These are phyloP conservation scores for Hirtodrosophila histrioides DNA, from an alignment of 2,888 invertebrate species.

Conservation along the genomic window DNA sequence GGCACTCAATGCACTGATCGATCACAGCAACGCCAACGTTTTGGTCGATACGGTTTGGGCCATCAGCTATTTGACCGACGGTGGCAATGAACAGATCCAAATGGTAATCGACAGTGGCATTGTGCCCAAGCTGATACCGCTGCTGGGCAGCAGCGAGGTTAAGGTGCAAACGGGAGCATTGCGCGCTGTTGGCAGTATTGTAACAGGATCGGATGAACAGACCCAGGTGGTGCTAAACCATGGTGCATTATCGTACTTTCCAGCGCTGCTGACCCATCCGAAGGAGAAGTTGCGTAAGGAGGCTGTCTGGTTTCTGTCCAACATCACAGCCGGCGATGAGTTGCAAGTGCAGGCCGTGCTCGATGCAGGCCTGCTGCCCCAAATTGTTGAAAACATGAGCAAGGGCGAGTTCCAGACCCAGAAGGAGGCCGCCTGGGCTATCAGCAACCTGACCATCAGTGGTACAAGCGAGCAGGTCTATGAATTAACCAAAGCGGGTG, in stretches of 20 bases:
- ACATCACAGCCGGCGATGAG: conserved; percentile 99
- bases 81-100: conserved; percentile 98
- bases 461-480: conserved; percentile 97
- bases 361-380: conserved; percentile 95
- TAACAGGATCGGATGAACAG: conserved; percentile 99
- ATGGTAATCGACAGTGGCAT: conserved; percentile 98
- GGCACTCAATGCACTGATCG: conserved; percentile 95
- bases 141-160: conserved; percentile 97
- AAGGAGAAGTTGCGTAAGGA: conserved; percentile 99
- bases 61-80: conserved; percentile 98
- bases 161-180: conserved; percentile 96
- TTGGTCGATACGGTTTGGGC: conserved; percentile 99
- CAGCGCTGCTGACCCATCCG: conserved; percentile 94
- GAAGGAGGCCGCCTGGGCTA: conserved; percentile 99
- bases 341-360: conserved; percentile 98
- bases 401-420: conserved; percentile 98
- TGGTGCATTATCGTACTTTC: conserved; percentile 97
- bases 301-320: conserved; percentile 99
- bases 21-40: conserved; percentile 97
- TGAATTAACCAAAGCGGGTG: conserved; percentile 94
- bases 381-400: conserved; percentile 96
- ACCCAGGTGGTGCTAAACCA: conserved; percentile 98
- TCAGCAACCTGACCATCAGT: conserved; percentile 98
- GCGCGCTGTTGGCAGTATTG: conserved; percentile 98
- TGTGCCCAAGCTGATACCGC: conserved; percentile 97